A percentile compares a stretch with the other conserved stretches of the same genome.
phyloP scores from a whole-genome alignment of 2,113 vertebrate genomes.

The Bos javanicus region DNA sequence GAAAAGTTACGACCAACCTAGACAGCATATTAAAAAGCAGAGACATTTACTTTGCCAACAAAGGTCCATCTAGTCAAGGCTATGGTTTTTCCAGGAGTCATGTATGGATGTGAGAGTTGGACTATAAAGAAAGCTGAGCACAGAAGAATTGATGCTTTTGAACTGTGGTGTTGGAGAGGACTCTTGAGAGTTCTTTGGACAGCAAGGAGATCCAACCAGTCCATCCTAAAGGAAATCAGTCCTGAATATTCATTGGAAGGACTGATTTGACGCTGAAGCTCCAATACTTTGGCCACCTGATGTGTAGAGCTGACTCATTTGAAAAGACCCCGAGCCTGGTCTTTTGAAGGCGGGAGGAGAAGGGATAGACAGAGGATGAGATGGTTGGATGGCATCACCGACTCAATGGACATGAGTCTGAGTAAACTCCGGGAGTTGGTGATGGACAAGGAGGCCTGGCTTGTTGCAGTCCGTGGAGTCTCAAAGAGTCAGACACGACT shows the following conservation, averaged over 20 bases:
- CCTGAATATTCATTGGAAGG: neutral
- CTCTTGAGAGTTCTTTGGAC: neutral
- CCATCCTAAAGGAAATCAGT: neutral
- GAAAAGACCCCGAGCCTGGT: neutral
- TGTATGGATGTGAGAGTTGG: neutral
- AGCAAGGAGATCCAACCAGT: neutral
- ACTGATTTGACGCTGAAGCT: neutral
- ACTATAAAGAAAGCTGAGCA: rapidly evolving
- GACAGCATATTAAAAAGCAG: neutral
- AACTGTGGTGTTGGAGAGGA: neutral
- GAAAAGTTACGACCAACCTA: neutral
- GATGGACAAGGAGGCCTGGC: neutral
- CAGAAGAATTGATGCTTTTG: neutral
- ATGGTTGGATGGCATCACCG: neutral
- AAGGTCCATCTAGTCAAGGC: neutral
- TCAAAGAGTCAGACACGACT: neutral
- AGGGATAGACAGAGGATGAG: neutral
- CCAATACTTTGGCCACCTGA: neutral
- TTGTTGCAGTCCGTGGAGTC: rapidly evolving
- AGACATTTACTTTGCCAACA: neutral
- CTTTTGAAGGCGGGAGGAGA: neutral
- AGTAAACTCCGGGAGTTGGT: neutral
- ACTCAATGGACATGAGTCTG: neutral
- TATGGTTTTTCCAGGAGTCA: neutral
- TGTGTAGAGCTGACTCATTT: neutral